Conservation (phyloP, 1,140 invertebrate genomes). For the Antheraea pernyi region DNA sequence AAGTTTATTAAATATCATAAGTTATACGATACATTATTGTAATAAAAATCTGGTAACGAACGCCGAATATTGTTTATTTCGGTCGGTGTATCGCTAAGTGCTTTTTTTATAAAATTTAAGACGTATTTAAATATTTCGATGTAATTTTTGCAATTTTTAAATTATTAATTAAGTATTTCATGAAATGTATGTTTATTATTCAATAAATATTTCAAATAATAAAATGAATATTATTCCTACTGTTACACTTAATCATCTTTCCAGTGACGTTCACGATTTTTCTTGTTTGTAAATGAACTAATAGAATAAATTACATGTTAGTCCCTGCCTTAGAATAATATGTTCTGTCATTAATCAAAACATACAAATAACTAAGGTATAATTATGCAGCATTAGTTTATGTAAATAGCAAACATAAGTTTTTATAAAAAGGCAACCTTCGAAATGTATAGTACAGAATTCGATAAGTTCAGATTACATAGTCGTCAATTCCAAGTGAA, state of each 20-base stretch:
- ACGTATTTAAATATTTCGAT: neutral
- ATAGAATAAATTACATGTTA: neutral
- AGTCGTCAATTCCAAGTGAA: neutral
- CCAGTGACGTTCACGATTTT: no score
- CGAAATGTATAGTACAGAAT: neutral
- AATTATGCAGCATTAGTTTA: neutral
- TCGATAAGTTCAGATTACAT: no score
- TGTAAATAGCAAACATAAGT: neutral
- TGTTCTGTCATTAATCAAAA: neutral
- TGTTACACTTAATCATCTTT: neutral
- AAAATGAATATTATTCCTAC: neutral
- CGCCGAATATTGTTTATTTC: neutral
- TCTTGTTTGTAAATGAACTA: no score
- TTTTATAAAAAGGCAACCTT: neutral
- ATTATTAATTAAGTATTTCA: neutral
- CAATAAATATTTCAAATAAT: neutral
- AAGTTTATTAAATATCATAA: neutral
- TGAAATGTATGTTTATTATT: neutral
- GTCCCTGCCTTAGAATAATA: neutral
- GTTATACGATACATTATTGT: neutral
- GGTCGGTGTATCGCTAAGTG: neutral
- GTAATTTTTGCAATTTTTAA: neutral
- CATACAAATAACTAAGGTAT: neutral
- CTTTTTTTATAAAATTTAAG: neutral
- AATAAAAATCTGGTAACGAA: neutral